These are phyloP conservation scores for Serinus canaria DNA, from an alignment of 2,113 vertebrate species.

Conservation along the genomic window DNA sequence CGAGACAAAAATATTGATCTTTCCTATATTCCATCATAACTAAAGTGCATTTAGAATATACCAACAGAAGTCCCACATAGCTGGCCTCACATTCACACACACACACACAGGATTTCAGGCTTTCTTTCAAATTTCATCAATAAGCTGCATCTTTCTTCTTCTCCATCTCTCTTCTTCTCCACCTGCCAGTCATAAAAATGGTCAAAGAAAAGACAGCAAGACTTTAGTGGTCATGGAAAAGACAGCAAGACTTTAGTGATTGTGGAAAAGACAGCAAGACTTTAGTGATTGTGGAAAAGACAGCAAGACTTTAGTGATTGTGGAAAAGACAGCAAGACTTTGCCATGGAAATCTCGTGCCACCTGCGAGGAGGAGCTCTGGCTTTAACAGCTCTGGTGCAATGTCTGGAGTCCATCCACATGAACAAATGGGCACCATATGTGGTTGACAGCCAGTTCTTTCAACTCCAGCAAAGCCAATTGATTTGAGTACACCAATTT, in stretches of 20 bases:
- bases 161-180: not conserved
- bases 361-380: not conserved
- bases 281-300: not conserved
- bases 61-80: not conserved
- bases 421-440: slow-evolving; percentile 22
- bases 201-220: not conserved
- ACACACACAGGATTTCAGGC: not conserved
- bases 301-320: not conserved
- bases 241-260: not conserved
- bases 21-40: not conserved
- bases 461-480: slow-evolving; percentile 16
- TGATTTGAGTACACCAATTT: slow-evolving; percentile 49
- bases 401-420: slow-evolving; percentile 13
- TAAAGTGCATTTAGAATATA: not conserved
- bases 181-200: not conserved
- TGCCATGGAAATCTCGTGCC: not conserved
- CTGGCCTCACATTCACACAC: not conserved
- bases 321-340: not conserved
- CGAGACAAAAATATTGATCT: not conserved
- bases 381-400: not conserved
- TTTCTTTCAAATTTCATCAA: not conserved
- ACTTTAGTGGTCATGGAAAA: not conserved
- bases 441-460: not conserved
- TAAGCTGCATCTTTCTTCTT: not conserved
- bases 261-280: not conserved